Base-by-base conservation (phyloP, 92 coral and sea anemone genomes). In the Heteractis magnifica region DNA sequence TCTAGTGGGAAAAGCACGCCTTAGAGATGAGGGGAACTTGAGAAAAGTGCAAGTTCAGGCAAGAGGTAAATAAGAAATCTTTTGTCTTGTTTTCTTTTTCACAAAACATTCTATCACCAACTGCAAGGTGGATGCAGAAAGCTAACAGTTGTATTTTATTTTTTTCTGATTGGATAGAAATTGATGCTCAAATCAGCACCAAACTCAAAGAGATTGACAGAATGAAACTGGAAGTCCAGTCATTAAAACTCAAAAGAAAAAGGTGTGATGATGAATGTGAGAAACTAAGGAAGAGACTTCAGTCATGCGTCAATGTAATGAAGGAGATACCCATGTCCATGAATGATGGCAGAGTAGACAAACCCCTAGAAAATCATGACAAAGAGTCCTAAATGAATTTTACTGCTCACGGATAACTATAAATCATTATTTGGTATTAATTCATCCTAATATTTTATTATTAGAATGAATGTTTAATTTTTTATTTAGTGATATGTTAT, bases 261-360 rank as follows among this genome's bases (percentile, higher is more conserved):
- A 86, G 98, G 68, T 97, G 99, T 85, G 99, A 97, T 59, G 89
- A 79, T 13, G 98, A 97, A 77, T 88, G 84, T 74, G 99, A 88
- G 4, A 87, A 84, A 68, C 93, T 97, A 12, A 84, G 89, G 79
- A 97, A 97, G 83, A 94, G 98, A 90, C 91, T 97, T 41, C 88
- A 78, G 71, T 93, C 97, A 13, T 97, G 99, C 81, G 98, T 92
- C 83, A 97, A 75, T 77, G 99, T 95, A 6, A 92, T 97, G 83
- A 94, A 85, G 82, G 99, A 91, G 75, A 90, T 97, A 51, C 99
- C 98, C 7, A 82, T 70, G 62, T 8, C 77, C 48, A 52, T 62
- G 18, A 77, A 78, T 65, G 88, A 85, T 9, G 58, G 60, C 51
- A 68, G 81, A 70, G 75, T 51, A 14, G 83, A 85, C 10, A 75